Evolutionary conservation across 2,888 invertebrate species (phyloP).

Genomic region (Dorcus hopei): DNA sequence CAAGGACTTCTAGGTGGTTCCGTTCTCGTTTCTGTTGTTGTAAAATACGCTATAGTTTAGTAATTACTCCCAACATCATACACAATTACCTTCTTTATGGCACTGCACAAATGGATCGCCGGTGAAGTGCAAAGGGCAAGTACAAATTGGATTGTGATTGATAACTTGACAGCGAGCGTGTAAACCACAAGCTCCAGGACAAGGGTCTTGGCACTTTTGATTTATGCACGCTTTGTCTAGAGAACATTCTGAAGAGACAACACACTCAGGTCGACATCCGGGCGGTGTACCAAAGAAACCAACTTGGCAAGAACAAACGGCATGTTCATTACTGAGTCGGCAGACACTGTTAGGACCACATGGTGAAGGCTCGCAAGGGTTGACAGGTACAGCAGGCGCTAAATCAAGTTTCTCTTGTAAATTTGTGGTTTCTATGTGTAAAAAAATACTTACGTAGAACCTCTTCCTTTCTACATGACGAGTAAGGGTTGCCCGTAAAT

Average conservation of each 20-base stretch:
- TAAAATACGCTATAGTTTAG: slow-evolving; percentile 1
- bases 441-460: slow-evolving; percentile 53
- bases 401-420: not conserved
- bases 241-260: slow-evolving; percentile 59
- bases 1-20: slow-evolving; percentile 60
- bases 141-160: slow-evolving; percentile 63
- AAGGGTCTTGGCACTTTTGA: slow-evolving; percentile 63
- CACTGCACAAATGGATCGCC: slow-evolving; percentile 62
- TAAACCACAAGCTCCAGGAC: slow-evolving; percentile 58
- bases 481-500: slow-evolving; percentile 80
- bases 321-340: slow-evolving; percentile 54
- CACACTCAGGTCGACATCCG: slow-evolving; percentile 59
- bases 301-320: slow-evolving; percentile 61
- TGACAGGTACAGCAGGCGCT: slow-evolving; percentile 38
- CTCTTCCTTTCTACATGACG: slow-evolving; percentile 65
- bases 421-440: not conserved
- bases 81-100: slow-evolving; percentile 45
- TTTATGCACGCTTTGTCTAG: slow-evolving; percentile 60
- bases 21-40: slow-evolving; percentile 30
- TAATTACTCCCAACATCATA: not conserved
- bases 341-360: slow-evolving; percentile 62
- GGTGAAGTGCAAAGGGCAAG: slow-evolving; percentile 57
- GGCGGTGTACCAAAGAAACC: slow-evolving; percentile 60
- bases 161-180: slow-evolving; percentile 58
- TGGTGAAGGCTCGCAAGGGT: slow-evolving; percentile 60